phyloP scores from a whole-genome alignment of 2,113 vertebrate species.

The Microcebus tavaratra region DNA sequence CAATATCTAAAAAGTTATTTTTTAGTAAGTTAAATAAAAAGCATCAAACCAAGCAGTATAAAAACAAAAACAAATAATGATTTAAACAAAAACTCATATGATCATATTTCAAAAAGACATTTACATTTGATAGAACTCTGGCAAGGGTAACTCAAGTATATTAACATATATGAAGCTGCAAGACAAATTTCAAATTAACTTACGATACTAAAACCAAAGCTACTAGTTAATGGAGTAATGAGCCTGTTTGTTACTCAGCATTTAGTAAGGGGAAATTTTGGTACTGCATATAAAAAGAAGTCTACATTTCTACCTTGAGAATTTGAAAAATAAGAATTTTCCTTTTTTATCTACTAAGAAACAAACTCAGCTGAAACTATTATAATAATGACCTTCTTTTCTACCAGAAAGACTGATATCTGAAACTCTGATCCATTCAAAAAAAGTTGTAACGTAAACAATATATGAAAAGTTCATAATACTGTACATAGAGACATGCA shows the following conservation, averaged over 20 bases:
- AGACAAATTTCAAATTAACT: slow-evolving; percentile 26
- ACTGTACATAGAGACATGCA: neutral
- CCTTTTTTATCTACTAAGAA: neutral
- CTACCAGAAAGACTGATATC: neutral
- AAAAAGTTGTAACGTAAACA: neutral
- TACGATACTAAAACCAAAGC: neutral
- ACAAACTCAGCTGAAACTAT: neutral
- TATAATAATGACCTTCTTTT: neutral
- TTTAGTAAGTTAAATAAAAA: slow-evolving; percentile 29
- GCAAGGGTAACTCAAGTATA: neutral
- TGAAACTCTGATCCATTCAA: neutral
- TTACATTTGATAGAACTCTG: neutral
- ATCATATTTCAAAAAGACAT: neutral
- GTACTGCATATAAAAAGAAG: neutral
- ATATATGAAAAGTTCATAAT: neutral
- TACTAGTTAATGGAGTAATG: neutral
- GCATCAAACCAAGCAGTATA: slow-evolving; percentile 6
- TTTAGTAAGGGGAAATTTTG: neutral
- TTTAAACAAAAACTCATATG: neutral
- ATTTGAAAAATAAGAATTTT: slow-evolving; percentile 37
- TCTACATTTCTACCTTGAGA: neutral
- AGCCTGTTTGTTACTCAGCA: neutral
- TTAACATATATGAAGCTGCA: neutral
- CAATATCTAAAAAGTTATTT: neutral
- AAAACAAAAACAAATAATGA: neutral